Evolutionary conservation across 2,888 invertebrate genomes (phyloP).

Genomic region (Volucella inflata): DNA sequence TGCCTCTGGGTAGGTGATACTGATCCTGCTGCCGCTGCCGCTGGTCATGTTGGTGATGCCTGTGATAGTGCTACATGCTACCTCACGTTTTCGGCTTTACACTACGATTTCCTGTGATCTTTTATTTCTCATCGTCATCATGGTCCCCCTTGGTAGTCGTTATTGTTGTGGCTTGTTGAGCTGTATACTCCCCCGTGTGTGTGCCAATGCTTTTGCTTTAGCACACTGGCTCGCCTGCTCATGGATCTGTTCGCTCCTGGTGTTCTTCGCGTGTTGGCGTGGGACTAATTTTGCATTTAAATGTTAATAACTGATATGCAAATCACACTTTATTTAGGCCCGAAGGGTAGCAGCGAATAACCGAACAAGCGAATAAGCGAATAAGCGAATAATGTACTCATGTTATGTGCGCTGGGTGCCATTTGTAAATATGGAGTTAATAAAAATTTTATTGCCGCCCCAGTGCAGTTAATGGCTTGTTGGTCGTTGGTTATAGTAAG

Average conservation of each 20-base stretch:
- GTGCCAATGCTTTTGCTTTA: conserved; percentile 20
- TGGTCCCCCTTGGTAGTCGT: conserved; percentile 18
- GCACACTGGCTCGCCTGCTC: too few species aligned
- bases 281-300: conserved; percentile 75
- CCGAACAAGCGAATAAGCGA: too few species aligned
- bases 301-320: conserved; percentile 76
- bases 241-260: conserved; percentile 63
- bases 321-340: conserved; percentile 71
- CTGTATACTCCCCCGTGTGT: conserved; percentile 16
- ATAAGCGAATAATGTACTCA: conserved; percentile 68
- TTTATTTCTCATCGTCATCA: conserved; percentile 36
- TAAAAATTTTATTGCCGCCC: conserved; percentile 73
- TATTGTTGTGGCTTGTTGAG: conserved; percentile 62
- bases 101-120: conserved; percentile 68
- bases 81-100: conserved; percentile 70
- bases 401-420: conserved; percentile 72
- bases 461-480: conserved; percentile 64
- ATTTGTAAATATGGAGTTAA: conserved; percentile 74
- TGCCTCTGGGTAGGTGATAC: conserved; percentile 57
- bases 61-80: conserved; percentile 44
- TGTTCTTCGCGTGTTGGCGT: conserved; percentile 63
- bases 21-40: conserved; percentile 28
- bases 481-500: conserved; percentile 1
- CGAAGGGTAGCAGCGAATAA: conserved; percentile 39
- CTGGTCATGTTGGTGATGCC: conserved; percentile 29